Percentiles rank a stretch among this genome's conserved stretches.
Conservation (phyloP, 2,113 vertebrate genomes). For the Pipa parva region DNA sequence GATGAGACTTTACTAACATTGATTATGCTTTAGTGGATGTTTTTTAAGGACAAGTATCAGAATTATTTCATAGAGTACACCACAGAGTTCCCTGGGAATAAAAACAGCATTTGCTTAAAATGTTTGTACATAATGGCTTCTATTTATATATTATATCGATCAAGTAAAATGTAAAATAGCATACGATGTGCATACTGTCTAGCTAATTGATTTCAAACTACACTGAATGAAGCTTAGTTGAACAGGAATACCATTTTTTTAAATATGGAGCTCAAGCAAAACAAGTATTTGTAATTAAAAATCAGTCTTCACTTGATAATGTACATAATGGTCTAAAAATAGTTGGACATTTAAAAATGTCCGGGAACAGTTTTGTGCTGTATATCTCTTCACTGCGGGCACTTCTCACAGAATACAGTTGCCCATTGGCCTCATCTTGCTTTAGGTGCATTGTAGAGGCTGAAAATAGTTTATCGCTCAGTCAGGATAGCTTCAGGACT, state of each 20-base stretch:
- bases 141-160: constrained; percentile 8
- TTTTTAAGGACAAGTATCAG: constrained; percentile 15
- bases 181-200: neutral
- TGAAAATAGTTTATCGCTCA: too few relatives aligned
- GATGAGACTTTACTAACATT: neutral
- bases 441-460: too few relatives aligned
- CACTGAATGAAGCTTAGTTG: constrained; percentile 3
- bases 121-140: neutral
- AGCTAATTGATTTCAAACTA: constrained; percentile 5
- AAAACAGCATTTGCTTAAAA: constrained; percentile 4
- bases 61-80: constrained; percentile 15
- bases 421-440: too few relatives aligned
- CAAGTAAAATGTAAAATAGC: constrained; percentile 5
- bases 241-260: neutral
- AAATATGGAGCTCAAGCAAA: too few relatives aligned
- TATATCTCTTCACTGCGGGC: too few relatives aligned
- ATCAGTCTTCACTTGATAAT: too few relatives aligned
- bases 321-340: too few relatives aligned
- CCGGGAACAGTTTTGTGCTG: too few relatives aligned
- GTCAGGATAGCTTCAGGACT: too few relatives aligned
- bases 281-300: too few relatives aligned
- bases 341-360: too few relatives aligned
- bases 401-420: too few relatives aligned
- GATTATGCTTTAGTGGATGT: neutral
- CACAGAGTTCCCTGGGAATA: constrained; percentile 1